Evolutionary conservation across 2,888 invertebrate species (phyloP), one percentile per base, ranked within the genome.

Genomic region (Beris chalybata): DNA sequence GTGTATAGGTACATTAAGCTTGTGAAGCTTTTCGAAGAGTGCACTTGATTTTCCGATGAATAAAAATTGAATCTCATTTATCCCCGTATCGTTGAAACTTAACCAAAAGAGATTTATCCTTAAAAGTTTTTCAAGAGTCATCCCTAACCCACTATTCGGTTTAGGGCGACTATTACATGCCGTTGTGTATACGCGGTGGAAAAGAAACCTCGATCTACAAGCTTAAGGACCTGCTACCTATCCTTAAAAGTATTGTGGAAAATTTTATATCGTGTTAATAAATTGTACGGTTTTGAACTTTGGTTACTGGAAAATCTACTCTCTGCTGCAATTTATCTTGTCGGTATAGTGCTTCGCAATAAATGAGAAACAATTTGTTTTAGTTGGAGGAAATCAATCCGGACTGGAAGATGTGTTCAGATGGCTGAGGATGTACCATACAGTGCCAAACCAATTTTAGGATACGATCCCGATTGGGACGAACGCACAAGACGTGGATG

Each of bases 281-380:
- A 64, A 67, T 67, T 64, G 64, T 67, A 52, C 52, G 67, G 67
- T 56, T 67, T 64, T 56, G 64, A 57, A 57, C 43, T 58, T 65
- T 55, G 67, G 67, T 67, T 67, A 64, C 67, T 67, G 64, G 65
- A 67, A 67, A 67, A 61, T 66, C 58, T 59, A 59, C 66, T 59
- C 64, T 53, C 15, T n/a, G 38, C 5, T 30, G 53, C 64, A 54
- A 64, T 64, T 44, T 32, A 64, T 64, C 64, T 61, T 61, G 52
- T 50, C 29, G 38, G 61, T 64, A 38, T n/a, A 54, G 45, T 30
- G 29, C 31, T 12, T 29, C 15, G 45, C 64, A 57, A 57, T 65
- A 65, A 65, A 65, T 65, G 65, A 52, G 50, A 43, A 48, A 58
- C 65, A 65, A 65, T 65, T 65, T 65, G 65, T 65, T 57, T 65